A percentile compares a stretch with the other conserved stretches of the same genome.
These are phyloP conservation scores for Prietella phreatophila DNA, from an alignment of 2,113 vertebrate genomes.

Conservation along the genomic window DNA sequence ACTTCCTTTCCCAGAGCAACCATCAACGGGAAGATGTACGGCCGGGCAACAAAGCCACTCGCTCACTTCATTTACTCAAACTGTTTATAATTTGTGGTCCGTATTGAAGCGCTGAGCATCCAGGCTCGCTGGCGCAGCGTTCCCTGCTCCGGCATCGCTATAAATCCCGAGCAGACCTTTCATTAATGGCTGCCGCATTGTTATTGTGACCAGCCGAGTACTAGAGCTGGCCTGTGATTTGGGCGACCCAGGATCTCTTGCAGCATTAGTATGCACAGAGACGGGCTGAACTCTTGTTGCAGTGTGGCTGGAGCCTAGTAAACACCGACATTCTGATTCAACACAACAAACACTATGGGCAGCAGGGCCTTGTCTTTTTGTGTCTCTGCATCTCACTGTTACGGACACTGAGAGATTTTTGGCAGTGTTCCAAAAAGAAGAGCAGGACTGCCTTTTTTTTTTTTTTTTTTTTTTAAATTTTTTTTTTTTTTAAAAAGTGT, in stretches of 20 bases:
- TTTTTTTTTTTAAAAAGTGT: no score
- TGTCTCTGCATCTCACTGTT: not conserved
- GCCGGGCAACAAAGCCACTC: conserved; percentile 81
- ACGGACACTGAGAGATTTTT: not conserved
- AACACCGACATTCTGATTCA: conserved; percentile 44
- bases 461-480: not conserved
- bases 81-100: conserved; percentile 88
- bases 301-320: conserved; percentile 38
- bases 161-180: conserved; percentile 68
- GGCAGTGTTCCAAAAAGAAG: not conserved
- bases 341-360: conserved; percentile 32
- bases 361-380: not conserved
- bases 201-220: conserved; percentile 64
- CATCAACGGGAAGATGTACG: conserved; percentile 81
- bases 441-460: not conserved
- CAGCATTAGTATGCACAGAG: conserved; percentile 63
- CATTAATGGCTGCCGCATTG: conserved; percentile 64
- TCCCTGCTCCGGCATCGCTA: conserved; percentile 63
- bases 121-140: conserved; percentile 66
- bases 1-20: conserved; percentile 89
- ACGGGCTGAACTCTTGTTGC: conserved; percentile 54
- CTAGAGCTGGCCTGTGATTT: conserved; percentile 63
- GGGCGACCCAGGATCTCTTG: conserved; percentile 48
- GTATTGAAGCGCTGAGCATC: conserved; percentile 77
- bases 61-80: conserved; percentile 84